Percentiles rank a stretch among this genome's conserved stretches.
Evolutionary conservation across 2,113 vertebrate species (phyloP).

Genomic region (Oreochromis tanganicae): DNA sequence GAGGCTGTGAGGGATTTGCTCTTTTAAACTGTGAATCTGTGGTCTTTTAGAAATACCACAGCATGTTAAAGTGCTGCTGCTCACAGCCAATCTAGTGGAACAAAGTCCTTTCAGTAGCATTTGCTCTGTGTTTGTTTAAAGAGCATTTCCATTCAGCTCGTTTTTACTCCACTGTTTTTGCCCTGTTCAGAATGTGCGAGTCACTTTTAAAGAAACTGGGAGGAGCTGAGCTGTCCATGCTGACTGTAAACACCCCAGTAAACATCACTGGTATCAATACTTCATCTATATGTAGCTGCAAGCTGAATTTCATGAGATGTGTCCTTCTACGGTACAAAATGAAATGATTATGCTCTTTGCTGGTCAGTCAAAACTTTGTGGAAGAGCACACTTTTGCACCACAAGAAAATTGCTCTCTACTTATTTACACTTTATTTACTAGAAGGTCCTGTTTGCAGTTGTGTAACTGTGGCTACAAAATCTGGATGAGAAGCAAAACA

Average conservation of each 20-base stretch:
- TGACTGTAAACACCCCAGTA: not conserved
- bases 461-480: not conserved
- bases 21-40: constrained; percentile 40
- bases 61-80: constrained; percentile 4
- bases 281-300: not conserved
- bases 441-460: not conserved
- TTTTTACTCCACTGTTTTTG: not conserved
- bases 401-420: not conserved
- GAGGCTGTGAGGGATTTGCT: constrained; percentile 35
- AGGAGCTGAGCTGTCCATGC: accelerated
- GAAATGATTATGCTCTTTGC: accelerated
- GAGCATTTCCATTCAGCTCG: not conserved
- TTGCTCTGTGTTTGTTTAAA: not conserved
- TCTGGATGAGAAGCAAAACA: not conserved
- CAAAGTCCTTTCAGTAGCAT: not conserved
- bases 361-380: not conserved
- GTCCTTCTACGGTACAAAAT: not conserved
- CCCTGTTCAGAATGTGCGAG: not conserved
- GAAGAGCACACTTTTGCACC: not conserved
- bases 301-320: not conserved
- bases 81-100: constrained; percentile 6
- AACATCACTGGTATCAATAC: not conserved
- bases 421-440: not conserved
- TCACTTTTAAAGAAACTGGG: not conserved
- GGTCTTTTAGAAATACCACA: constrained; percentile 42